Evolutionary conservation across 1,140 invertebrate genomes (phyloP).

Genomic region (Drosophila melanica): DNA sequence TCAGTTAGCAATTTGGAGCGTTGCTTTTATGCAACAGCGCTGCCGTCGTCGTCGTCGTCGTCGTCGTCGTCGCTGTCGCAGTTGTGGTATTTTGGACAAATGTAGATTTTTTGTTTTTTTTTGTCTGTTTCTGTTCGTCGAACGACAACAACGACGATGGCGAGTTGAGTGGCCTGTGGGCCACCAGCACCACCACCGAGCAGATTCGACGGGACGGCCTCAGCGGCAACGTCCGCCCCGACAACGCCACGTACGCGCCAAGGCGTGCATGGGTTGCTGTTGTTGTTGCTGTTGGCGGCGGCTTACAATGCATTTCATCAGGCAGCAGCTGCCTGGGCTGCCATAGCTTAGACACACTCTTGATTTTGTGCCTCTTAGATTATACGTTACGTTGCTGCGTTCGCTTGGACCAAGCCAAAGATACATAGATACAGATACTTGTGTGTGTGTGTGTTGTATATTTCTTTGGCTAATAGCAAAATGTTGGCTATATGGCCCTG

Average conservation of each 20-base stretch:
- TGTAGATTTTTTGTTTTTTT: slow-evolving; percentile 66
- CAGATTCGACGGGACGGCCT: slow-evolving; percentile 48
- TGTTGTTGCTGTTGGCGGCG: slow-evolving; percentile 32
- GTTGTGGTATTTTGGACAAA: slow-evolving; percentile 79
- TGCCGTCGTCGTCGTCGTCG: slow-evolving; percentile 23
- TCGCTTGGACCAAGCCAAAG: slow-evolving; percentile 60
- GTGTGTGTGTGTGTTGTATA: slow-evolving; percentile 53
- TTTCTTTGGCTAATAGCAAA: slow-evolving; percentile 79
- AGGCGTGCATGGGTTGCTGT: slow-evolving; percentile 53
- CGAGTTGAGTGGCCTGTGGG: slow-evolving; percentile 74
- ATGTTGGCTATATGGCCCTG: slow-evolving; percentile 80
- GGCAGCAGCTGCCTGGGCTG: slow-evolving; percentile 56
- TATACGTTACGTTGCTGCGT: slow-evolving; percentile 77
- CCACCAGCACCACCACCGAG: slow-evolving; percentile 52
- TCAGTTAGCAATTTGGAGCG: slow-evolving; percentile 82
- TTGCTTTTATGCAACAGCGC: slow-evolving; percentile 79
- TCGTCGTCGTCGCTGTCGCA: slow-evolving; percentile 48
- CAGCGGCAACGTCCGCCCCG: slow-evolving; percentile 50
- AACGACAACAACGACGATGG: slow-evolving; percentile 31
- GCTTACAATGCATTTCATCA: slow-evolving; percentile 80
- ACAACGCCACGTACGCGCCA: slow-evolving; percentile 75
- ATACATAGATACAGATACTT: slow-evolving; percentile 60
- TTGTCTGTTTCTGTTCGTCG: slow-evolving; percentile 13
- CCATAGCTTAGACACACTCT: slow-evolving; percentile 74
- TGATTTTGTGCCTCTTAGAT: slow-evolving; percentile 76